Evolutionary conservation across 2,888 invertebrate species (phyloP).

Genomic region (Archips crataeganus): DNA sequence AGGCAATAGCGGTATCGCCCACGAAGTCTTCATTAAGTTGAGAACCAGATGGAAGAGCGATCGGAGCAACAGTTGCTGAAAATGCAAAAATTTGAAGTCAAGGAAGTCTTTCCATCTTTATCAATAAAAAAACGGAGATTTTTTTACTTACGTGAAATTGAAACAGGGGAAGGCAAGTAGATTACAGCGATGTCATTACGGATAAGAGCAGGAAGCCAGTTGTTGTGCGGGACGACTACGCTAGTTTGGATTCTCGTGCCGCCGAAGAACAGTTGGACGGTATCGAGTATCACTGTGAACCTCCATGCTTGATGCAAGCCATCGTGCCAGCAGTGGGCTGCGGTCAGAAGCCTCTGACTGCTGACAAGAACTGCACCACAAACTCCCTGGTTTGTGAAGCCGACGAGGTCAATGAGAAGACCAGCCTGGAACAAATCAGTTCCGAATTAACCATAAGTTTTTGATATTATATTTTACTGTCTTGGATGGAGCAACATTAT

Average conservation of each 20-base stretch:
- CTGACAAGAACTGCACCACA: constrained; percentile 46
- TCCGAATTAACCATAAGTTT: not conserved
- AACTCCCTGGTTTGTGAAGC: constrained; percentile 39
- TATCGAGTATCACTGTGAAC: constrained; percentile 50
- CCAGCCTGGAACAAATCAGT: constrained; percentile 48
- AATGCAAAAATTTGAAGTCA: not conserved
- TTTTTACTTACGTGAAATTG: constrained; percentile 17
- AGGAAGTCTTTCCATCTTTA: not conserved
- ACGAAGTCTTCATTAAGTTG: constrained; percentile 27
- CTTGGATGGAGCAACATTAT: no score
- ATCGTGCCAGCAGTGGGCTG: constrained; percentile 54
- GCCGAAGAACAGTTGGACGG: constrained; percentile 42
- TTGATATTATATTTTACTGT: no score
- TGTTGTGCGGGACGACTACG: constrained; percentile 22
- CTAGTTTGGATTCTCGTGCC: constrained; percentile 35
- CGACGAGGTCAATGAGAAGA: constrained; percentile 47
- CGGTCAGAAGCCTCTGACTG: constrained; percentile 46
- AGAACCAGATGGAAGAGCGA: constrained; percentile 27
- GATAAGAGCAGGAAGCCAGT: constrained; percentile 26
- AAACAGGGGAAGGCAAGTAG: constrained; percentile 24
- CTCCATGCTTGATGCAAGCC: constrained; percentile 45
- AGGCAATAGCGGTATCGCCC: constrained; percentile 30
- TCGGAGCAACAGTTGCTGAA: constrained; percentile 25
- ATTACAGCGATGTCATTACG: constrained; percentile 38
- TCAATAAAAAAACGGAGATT: not conserved